phyloP scores from a whole-genome alignment of 2,888 invertebrate species.

The Clanis bilineata region DNA sequence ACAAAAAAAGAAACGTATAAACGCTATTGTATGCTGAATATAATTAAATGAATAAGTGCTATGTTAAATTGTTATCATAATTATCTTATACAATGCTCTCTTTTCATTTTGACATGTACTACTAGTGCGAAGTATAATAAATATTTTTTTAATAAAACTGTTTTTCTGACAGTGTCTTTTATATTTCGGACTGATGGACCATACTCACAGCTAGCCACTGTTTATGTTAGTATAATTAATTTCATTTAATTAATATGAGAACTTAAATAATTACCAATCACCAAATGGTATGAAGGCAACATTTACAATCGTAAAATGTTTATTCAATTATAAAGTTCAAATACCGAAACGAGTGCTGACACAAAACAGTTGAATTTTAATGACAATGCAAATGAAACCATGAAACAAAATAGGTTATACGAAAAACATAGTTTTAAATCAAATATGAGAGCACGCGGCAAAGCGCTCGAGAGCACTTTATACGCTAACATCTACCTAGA shows the following conservation, averaged over 20 bases:
- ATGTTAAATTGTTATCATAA: too few species aligned
- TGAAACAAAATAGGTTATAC: slow-evolving; percentile 13
- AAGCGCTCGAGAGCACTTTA: slow-evolving; percentile 17
- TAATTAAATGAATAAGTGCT: too few species aligned
- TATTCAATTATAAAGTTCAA: slow-evolving; percentile 1
- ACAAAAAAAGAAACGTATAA: too few species aligned
- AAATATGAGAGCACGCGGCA: slow-evolving; percentile 23
- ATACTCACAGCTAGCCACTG: too few species aligned
- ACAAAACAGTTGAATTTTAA: slow-evolving; percentile 6
- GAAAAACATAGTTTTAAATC: slow-evolving; percentile 23
- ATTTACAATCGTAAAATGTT: slow-evolving; percentile 5
- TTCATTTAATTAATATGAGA: neutral
- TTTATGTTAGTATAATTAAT: slow-evolving; percentile 24
- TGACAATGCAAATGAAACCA: neutral
- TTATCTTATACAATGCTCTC: too few species aligned
- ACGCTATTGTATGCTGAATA: too few species aligned
- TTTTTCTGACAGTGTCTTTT: too few species aligned
- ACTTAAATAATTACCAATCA: neutral
- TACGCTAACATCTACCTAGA: slow-evolving; percentile 14
- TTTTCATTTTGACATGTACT: too few species aligned
- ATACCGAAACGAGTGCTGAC: neutral
- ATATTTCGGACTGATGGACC: too few species aligned
- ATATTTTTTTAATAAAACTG: too few species aligned
- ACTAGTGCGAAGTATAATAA: too few species aligned
- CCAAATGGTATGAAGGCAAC: neutral